Evolutionary conservation across 2,888 invertebrate genomes (phyloP).

Genomic region (Hirtodrosophila histrioides): DNA sequence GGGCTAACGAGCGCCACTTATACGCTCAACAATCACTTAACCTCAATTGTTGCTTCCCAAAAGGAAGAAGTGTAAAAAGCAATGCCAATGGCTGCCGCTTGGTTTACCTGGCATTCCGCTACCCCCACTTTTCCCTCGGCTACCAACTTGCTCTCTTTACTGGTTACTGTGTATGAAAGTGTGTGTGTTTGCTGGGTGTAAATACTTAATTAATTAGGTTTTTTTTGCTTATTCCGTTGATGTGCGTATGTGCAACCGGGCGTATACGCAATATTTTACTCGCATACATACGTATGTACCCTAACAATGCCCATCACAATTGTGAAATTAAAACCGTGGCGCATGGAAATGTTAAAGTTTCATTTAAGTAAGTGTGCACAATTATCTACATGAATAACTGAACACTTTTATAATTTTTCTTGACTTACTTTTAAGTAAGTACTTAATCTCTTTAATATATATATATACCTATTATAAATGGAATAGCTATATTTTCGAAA

Average conservation of each 20-base stretch:
- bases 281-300: no score
- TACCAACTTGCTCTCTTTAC: neutral
- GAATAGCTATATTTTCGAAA: no score
- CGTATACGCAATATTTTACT: constrained; percentile 39
- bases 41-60: constrained; percentile 67
- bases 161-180: neutral
- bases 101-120: constrained; percentile 1
- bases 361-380: no score
- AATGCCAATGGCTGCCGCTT: constrained; percentile 55
- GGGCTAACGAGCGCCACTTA: constrained; percentile 73
- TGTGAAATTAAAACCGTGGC: no score
- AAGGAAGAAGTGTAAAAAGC: constrained; percentile 62
- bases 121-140: neutral
- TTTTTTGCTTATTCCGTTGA: constrained; percentile 36
- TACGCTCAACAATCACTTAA: constrained; percentile 73
- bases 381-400: no score
- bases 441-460: no score
- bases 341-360: no score
- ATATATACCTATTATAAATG: no score
- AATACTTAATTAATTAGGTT: constrained; percentile 69
- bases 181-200: constrained; percentile 51
- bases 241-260: constrained; percentile 20
- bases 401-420: no score
- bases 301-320: no score
- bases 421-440: no score